Conservation (phyloP, 2,797 vertebrate genomes). For the Pangasius macronema region DNA sequence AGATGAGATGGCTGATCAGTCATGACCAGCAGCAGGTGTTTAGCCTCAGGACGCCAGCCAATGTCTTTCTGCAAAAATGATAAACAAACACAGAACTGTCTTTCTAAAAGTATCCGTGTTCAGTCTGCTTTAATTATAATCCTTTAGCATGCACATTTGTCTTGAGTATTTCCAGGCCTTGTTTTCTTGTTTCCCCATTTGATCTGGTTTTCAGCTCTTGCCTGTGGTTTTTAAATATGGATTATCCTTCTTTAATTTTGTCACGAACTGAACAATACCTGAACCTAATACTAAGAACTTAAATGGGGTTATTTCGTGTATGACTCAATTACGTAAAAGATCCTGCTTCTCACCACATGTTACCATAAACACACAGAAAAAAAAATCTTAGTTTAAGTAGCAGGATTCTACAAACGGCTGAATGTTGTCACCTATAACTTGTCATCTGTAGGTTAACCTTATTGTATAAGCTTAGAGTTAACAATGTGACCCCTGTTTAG, state of each 20-base stretch:
- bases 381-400: background rate
- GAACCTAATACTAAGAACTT: no score
- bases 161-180: background rate
- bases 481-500: background rate
- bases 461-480: background rate
- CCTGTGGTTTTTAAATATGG: background rate
- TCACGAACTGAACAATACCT: no score
- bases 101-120: background rate
- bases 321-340: no score
- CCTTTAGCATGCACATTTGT: background rate
- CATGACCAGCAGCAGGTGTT: slow-evolving; percentile 92
- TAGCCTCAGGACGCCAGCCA: slow-evolving; percentile 93
- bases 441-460: background rate
- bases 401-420: background rate
- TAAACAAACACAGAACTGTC: background rate
- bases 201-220: background rate
- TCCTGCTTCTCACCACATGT: background rate
- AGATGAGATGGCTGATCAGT: slow-evolving; percentile 97
- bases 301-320: no score
- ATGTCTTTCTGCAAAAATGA: slow-evolving; percentile 79
- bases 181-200: background rate
- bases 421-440: background rate
- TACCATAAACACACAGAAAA: background rate
- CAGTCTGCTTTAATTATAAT: background rate
- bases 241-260: background rate